Evolutionary conservation across 1,140 invertebrate genomes (phyloP).

Genomic region (Euwallacea similis): DNA sequence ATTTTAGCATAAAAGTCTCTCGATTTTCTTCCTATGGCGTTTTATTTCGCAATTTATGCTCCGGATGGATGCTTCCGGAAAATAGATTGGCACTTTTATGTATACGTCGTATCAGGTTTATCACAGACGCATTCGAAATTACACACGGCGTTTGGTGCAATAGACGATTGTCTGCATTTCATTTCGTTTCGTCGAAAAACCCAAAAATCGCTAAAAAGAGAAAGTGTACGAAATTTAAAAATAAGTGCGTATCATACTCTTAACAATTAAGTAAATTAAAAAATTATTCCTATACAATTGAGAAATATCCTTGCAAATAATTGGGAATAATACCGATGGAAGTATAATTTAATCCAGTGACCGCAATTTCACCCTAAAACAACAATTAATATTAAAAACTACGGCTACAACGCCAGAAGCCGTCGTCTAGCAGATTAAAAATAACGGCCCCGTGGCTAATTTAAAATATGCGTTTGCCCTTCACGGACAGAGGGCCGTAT

Average conservation of each 20-base stretch:
- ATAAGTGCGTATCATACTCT: too few relatives aligned
- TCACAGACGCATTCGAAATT: conserved; percentile 11
- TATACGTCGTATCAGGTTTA: conserved; percentile 11
- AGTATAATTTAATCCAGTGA: too few relatives aligned
- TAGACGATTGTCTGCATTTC: not conserved
- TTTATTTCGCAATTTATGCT: conserved; percentile 37
- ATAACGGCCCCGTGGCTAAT: conserved; percentile 15
- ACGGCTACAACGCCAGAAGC: not conserved
- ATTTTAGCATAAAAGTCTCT: conserved; percentile 24
- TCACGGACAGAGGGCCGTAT: conserved; percentile 9
- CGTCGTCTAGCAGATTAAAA: conserved; percentile 12
- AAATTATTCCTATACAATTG: too few relatives aligned
- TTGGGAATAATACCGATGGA: too few relatives aligned
- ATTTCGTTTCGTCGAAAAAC: too few relatives aligned
- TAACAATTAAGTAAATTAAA: too few relatives aligned
- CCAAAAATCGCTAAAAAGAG: too few relatives aligned
- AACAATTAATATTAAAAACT: conserved; percentile 5
- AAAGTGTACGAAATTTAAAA: too few relatives aligned
- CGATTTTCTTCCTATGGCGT: conserved; percentile 28
- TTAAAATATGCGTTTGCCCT: conserved; percentile 19
- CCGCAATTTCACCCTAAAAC: not conserved
- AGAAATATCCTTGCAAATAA: too few relatives aligned
- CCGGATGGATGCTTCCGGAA: conserved; percentile 27
- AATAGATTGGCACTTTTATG: conserved; percentile 34
- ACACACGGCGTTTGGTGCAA: conserved; percentile 14